A percentile compares a stretch with the other conserved stretches of the same genome.
Conservation (phyloP, 2,113 vertebrate species). For the Leptobrachium ailaonicum region DNA sequence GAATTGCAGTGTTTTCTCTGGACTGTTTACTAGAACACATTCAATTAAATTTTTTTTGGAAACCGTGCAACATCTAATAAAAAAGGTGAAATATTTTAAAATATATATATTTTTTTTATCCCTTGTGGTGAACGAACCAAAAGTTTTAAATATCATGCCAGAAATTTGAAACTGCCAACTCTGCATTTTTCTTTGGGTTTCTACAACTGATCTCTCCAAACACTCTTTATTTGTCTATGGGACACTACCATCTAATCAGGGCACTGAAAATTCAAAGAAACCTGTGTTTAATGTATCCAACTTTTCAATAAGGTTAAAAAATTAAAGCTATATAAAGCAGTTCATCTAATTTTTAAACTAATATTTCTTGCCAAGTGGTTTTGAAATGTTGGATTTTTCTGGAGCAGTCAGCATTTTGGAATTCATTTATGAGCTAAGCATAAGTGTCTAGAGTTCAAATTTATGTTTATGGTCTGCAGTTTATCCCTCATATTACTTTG, state of each 20-base stretch:
- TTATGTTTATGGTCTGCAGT: slow-evolving; percentile 72
- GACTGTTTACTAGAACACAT: not conserved
- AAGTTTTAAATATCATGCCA: slow-evolving; percentile 18
- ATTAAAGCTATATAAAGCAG: slow-evolving; percentile 81
- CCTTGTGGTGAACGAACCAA: slow-evolving; percentile 8
- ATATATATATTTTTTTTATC: slow-evolving; percentile 15
- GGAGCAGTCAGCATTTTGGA: slow-evolving; percentile 88
- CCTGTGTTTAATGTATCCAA: slow-evolving; percentile 80
- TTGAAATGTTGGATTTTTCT: slow-evolving; percentile 80
- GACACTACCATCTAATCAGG: slow-evolving; percentile 73
- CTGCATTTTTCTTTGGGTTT: slow-evolving; percentile 20
- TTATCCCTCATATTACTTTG: slow-evolving; percentile 69
- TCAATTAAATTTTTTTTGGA: not conserved
- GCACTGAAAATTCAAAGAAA: slow-evolving; percentile 77
- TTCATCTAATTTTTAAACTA: slow-evolving; percentile 82
- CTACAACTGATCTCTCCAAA: slow-evolving; percentile 11
- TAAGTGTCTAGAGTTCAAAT: slow-evolving; percentile 84
- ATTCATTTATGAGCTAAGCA: slow-evolving; percentile 87
- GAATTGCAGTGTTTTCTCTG: not conserved
- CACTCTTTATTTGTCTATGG: slow-evolving; percentile 7
- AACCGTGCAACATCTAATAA: not conserved
- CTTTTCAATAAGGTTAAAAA: slow-evolving; percentile 76
- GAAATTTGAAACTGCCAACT: not conserved
- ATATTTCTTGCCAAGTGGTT: slow-evolving; percentile 83
- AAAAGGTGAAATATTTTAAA: slow-evolving; percentile 36